Evolutionary conservation across 2,888 invertebrate species (phyloP), one percentile per base, ranked within the genome.

Genomic region (Bombylius major): DNA sequence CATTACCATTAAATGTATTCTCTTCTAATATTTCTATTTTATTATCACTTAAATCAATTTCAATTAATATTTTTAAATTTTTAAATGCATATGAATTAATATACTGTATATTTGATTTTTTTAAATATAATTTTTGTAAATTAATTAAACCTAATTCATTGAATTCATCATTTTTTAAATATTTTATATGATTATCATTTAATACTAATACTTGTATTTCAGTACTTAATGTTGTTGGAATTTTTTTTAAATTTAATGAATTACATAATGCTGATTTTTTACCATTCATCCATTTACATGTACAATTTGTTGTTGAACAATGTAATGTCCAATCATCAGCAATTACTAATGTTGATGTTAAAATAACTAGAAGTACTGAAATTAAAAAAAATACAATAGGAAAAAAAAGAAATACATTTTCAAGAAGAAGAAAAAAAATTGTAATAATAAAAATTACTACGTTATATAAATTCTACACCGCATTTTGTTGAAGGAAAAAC

Each of bases 261-360:
- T 84, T 83, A 75, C 93, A 94, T 58, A 87, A 80, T 56, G 91
- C 93, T 48, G 89, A 89, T 72, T 89, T 90, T 75, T 93, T 93
- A 60, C 92, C 92, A 59, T 87, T 87, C 48, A 87, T 86, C 93
- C 93, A 94, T 77, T 90, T 92, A 79, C 93, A 93, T 67, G 84
- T 83, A 73, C 93, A 93, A 65, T 87, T 84, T 62, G 83, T 84
- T 62, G 83, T 80, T 66, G 90, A 88, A 75, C 91, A 92, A 74
- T 89, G 89, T 55, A 67, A 68, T 54, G 89, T 88, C 90, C 90
- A 91, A 75, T 91, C 91, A 59, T 84, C 82, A 64, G 81, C 79
- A 42, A 42, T 11, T 60, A 79, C 78, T 59, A 77, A 74, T 64
- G 78, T 50, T 33, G 55, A 46, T 32, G 50, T 50, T 55, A 46